Percentiles rank a stretch among this genome's conserved stretches.
Conservation (phyloP, 2,797 vertebrate species). For the Denticeps clupeoides region DNA sequence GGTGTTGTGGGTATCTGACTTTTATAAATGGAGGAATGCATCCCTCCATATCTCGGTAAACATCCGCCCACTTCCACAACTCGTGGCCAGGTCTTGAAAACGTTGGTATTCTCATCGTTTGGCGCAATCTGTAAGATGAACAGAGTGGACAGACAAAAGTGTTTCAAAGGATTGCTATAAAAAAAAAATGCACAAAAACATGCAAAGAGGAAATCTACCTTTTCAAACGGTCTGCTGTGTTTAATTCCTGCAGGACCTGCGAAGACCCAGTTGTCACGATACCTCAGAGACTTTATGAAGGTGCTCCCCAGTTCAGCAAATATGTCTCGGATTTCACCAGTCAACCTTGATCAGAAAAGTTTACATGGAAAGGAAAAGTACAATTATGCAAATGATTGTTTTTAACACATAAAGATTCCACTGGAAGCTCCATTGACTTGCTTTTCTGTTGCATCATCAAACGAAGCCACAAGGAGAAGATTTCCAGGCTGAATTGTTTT, state of each 20-base stretch:
- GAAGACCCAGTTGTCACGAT: slow-evolving; percentile 81
- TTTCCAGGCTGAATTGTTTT: slow-evolving; percentile 44
- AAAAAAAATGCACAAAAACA: not conserved
- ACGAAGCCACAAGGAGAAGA: slow-evolving; percentile 69
- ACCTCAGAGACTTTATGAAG: slow-evolving; percentile 47
- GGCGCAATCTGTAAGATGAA: no score
- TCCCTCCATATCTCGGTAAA: slow-evolving; percentile 36
- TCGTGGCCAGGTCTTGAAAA: slow-evolving; percentile 72
- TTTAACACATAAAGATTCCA: not conserved
- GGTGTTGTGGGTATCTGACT: no score
- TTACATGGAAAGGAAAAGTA: not conserved
- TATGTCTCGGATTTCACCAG: slow-evolving; percentile 45
- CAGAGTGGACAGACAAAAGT: no score
- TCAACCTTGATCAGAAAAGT: slow-evolving; percentile 60
- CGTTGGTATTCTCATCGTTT: slow-evolving; percentile 54
- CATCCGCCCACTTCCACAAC: slow-evolving; percentile 71
- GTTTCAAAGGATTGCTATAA: not conserved
- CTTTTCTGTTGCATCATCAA: slow-evolving; percentile 66
- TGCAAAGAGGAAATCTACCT: slow-evolving; percentile 49
- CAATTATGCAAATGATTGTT: no score
- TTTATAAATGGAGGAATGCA: not conserved
- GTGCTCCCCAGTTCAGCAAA: slow-evolving; percentile 67
- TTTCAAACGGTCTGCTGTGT: slow-evolving; percentile 67
- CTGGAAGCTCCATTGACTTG: slow-evolving; percentile 43
- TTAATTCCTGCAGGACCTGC: slow-evolving; percentile 53